Conservation (phyloP, 1,140 invertebrate genomes). For the Drosophila trapezifrons region DNA sequence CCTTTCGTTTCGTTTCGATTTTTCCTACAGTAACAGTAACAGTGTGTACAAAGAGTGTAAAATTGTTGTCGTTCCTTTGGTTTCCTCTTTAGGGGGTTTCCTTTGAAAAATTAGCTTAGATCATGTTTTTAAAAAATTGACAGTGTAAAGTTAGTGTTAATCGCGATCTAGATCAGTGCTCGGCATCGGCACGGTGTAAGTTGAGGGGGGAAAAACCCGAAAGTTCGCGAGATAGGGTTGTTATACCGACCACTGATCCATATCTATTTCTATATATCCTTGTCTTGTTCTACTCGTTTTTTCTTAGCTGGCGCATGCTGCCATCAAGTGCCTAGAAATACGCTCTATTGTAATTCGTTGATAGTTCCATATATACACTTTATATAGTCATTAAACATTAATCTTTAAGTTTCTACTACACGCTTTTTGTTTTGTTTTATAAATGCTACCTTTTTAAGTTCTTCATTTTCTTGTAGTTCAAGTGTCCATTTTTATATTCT, state of each 20-base stretch:
- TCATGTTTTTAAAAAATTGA: slow-evolving; percentile 70
- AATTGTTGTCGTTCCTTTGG: slow-evolving; percentile 51
- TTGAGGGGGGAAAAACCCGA: neutral
- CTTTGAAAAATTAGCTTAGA: slow-evolving; percentile 55
- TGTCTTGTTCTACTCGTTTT: slow-evolving; percentile 19
- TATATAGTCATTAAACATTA: slow-evolving; percentile 50
- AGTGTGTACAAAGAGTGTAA: slow-evolving; percentile 76
- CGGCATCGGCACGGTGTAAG: neutral
- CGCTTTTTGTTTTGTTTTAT: slow-evolving; percentile 42
- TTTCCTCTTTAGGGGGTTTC: slow-evolving; percentile 7
- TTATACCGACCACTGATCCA: slow-evolving; percentile 3
- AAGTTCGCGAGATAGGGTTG: neutral
- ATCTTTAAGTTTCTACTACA: slow-evolving; percentile 53
- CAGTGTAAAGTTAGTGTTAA: slow-evolving; percentile 67
- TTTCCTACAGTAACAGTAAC: slow-evolving; percentile 28
- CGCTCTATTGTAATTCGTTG: slow-evolving; percentile 77
- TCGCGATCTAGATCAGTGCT: slow-evolving; percentile 5
- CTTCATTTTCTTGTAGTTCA: slow-evolving; percentile 28
- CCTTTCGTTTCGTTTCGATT: slow-evolving; percentile 9
- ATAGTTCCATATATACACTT: slow-evolving; percentile 72
- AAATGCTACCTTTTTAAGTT: slow-evolving; percentile 77
- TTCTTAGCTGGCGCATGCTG: slow-evolving; percentile 7
- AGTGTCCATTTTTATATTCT: slow-evolving; percentile 2
- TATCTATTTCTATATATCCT: neutral
- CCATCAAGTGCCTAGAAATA: slow-evolving; percentile 39